These are phyloP conservation scores for Malthinus seriepunctatus DNA, from an alignment of 2,888 invertebrate species.

Conservation along the genomic window DNA sequence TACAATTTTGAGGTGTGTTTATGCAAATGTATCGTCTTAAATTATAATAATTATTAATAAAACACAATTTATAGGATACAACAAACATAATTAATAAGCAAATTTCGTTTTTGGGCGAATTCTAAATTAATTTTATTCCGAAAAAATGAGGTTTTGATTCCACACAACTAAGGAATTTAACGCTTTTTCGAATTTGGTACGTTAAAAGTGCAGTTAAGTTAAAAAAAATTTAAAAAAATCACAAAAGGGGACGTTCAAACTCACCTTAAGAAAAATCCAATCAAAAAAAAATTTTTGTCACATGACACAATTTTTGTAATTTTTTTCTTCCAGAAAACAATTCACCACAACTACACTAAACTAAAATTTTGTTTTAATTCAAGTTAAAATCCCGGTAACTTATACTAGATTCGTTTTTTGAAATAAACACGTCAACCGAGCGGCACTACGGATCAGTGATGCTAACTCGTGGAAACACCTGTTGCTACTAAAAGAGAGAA, in stretches of 20 bases:
- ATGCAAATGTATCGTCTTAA: conserved; percentile 3
- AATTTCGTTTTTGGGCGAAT: too few species aligned
- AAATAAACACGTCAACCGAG: background rate
- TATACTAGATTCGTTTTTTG: background rate
- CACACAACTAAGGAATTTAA: too few species aligned
- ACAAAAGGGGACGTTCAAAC: background rate
- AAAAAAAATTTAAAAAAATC: too few species aligned
- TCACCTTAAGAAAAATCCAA: conserved; percentile 7
- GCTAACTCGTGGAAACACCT: conserved; percentile 35
- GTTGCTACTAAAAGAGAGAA: conserved; percentile 38
- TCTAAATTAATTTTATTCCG: too few species aligned
- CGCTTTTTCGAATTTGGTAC: too few species aligned
- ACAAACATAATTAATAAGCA: too few species aligned
- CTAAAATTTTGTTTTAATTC: background rate
- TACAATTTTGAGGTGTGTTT: conserved; percentile 4
- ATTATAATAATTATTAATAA: conserved; percentile 1
- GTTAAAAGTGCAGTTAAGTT: too few species aligned
- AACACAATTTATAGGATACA: background rate
- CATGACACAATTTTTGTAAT: background rate
- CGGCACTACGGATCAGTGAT: conserved; percentile 24
- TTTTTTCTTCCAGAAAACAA: background rate
- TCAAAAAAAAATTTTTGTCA: background rate
- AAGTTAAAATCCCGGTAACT: background rate
- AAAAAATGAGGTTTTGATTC: too few species aligned
- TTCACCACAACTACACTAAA: conserved; percentile 3